Evolutionary conservation across 2,797 vertebrate genomes (phyloP).

Genomic region (Nothura maculosa): DNA sequence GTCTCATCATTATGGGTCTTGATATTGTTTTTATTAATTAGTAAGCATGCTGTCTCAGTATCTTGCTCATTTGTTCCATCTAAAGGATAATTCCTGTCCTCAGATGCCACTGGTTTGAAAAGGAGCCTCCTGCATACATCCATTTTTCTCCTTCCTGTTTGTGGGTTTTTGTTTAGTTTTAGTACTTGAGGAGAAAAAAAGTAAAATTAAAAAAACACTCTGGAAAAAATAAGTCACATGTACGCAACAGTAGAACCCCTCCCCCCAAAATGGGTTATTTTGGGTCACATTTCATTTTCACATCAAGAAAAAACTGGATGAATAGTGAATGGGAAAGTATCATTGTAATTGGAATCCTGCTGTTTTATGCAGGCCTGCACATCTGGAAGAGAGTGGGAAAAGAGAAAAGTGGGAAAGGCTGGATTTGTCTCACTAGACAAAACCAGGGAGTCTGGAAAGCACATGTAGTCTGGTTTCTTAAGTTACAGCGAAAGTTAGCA

Average conservation of each 20-base stretch:
- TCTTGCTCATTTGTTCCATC: conserved; percentile 41
- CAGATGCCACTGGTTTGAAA: conserved; percentile 41
- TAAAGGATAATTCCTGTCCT: conserved; percentile 45
- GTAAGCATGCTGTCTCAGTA: conserved; percentile 5
- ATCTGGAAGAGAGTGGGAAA: conserved; percentile 74
- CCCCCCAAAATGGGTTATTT: conserved; percentile 30
- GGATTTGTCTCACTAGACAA: conserved; percentile 48
- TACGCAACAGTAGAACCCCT: neutral
- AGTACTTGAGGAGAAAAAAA: neutral
- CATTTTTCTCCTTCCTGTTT: conserved; percentile 16
- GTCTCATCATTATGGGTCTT: conserved; percentile 1
- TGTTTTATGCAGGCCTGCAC: conserved; percentile 73
- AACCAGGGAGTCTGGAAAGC: conserved; percentile 69
- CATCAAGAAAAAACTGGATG: conserved; percentile 72
- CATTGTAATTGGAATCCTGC: conserved; percentile 69
- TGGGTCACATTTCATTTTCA: conserved; percentile 72
- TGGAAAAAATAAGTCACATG: conserved; percentile 51
- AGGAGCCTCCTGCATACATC: conserved; percentile 26
- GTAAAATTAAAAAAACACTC: neutral
- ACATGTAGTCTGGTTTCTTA: conserved; percentile 63
- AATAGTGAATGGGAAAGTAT: conserved; percentile 73
- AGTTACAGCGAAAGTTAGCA: conserved; percentile 48
- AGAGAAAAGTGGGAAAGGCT: conserved; percentile 62
- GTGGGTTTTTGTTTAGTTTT: neutral
- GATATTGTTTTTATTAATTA: conserved; percentile 40